Evolutionary conservation across 2,888 invertebrate genomes (phyloP).

Genomic region (Entomobrya multifasciata): DNA sequence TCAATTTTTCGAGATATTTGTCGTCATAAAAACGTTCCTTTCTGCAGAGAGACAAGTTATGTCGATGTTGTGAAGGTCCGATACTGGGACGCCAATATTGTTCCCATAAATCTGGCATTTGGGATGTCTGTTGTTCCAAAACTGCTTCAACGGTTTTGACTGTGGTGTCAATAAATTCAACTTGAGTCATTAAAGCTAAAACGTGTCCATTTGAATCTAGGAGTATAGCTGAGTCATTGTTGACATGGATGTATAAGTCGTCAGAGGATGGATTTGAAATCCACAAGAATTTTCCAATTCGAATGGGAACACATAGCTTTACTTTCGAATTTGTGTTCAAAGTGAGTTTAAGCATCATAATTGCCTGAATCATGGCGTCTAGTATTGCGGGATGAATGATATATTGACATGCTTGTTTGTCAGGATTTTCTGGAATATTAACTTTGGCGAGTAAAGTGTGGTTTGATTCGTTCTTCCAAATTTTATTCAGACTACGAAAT

Average conservation of each 20-base stretch:
- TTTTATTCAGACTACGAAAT: constrained; percentile 21
- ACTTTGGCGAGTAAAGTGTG: not conserved
- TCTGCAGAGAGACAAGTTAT: not conserved
- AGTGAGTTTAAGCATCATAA: constrained; percentile 20
- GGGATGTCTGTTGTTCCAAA: constrained; percentile 26
- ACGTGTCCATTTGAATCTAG: not conserved
- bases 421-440: not conserved
- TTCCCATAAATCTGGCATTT: constrained; percentile 58
- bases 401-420: not conserved
- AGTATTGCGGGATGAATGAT: constrained; percentile 35
- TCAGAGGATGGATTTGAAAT: not conserved
- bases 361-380: constrained; percentile 59
- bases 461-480: not conserved
- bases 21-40: no score
- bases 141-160: constrained; percentile 29
- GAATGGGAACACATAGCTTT: constrained; percentile 54
- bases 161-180: constrained; percentile 53
- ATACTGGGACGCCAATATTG: constrained; percentile 17
- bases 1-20: not conserved
- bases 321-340: no score
- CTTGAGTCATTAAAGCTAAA: constrained; percentile 10
- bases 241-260: no score
- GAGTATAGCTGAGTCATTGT: no score
- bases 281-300: constrained; percentile 65
- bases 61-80: not conserved